Conservation (phyloP, 2,797 vertebrate genomes). For the Anniella stebbinsi region DNA sequence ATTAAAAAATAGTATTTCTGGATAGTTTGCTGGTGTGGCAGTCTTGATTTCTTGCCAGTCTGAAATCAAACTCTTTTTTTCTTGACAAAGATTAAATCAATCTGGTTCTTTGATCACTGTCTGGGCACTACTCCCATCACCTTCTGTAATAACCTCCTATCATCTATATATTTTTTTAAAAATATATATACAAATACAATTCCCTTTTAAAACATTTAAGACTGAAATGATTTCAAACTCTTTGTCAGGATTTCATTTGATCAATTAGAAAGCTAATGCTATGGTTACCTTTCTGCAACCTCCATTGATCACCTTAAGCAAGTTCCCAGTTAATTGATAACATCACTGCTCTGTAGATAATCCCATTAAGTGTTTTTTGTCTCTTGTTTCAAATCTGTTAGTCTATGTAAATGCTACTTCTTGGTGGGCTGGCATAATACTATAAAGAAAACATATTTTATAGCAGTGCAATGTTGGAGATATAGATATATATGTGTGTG, state of each 20-base stretch:
- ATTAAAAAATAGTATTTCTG: not conserved
- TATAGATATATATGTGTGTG: too few relatives aligned
- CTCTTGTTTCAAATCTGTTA: conserved; percentile 1
- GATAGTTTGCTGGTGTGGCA: not conserved
- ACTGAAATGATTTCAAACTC: conserved; percentile 20
- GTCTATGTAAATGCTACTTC: not conserved
- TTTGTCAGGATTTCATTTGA: conserved; percentile 26
- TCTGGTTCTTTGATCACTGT: not conserved
- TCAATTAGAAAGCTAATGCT: conserved; percentile 40
- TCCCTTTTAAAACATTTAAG: conserved; percentile 13
- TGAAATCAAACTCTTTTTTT: not conserved
- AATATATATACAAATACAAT: not conserved
- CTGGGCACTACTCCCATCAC: not conserved
- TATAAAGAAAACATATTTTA: not conserved
- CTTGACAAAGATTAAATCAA: conserved; percentile 3
- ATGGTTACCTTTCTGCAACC: conserved; percentile 17
- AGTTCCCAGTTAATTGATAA: conserved; percentile 25
- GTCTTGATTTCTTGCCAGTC: not conserved
- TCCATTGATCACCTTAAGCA: conserved; percentile 27
- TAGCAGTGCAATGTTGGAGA: not conserved
- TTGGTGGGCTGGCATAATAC: not conserved
- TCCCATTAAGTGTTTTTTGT: conserved; percentile 8
- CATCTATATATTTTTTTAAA: conserved; percentile 16
- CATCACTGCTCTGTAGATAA: not conserved
- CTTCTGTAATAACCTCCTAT: not conserved